Percentiles rank a stretch among this genome's conserved stretches.
Evolutionary conservation across 2,888 invertebrate genomes (phyloP).

Genomic region (Caenorhabditis wallacei): DNA sequence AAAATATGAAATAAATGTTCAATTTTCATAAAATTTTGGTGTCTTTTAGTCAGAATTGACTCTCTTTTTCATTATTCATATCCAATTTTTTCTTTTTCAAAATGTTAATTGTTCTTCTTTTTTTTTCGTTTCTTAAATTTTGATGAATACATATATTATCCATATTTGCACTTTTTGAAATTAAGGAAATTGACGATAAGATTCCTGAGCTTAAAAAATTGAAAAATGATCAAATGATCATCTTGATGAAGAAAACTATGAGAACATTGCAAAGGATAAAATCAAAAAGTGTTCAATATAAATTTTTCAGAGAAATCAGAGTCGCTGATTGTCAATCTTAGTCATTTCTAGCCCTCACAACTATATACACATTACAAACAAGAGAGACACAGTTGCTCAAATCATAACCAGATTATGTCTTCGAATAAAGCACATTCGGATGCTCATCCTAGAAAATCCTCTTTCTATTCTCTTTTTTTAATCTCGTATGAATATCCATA

Average conservation of each 20-base stretch:
- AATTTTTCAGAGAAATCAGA: too few relatives aligned
- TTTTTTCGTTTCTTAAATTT: too few relatives aligned
- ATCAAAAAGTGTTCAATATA: not conserved
- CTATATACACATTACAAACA: not conserved
- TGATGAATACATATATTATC: not conserved
- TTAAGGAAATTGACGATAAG: not conserved
- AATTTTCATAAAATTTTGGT: constrained; percentile 9
- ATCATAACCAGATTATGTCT: constrained; percentile 1
- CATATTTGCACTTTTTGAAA: not conserved
- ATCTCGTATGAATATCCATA: too few relatives aligned
- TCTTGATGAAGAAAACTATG: too few relatives aligned
- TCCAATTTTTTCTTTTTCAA: constrained; percentile 23
- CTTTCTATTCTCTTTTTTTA: too few relatives aligned
- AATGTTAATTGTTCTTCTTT: constrained; percentile 21
- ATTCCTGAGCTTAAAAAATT: too few relatives aligned
- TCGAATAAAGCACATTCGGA: not conserved
- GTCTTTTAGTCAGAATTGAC: too few relatives aligned
- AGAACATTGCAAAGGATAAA: not conserved
- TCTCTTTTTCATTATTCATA: constrained; percentile 48
- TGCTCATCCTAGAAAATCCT: constrained; percentile 1
- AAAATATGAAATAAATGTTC: constrained; percentile 50
- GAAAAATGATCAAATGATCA: too few relatives aligned
- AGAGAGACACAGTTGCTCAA: not conserved
- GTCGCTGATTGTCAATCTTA: too few relatives aligned
- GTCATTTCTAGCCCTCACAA: too few relatives aligned